Percentiles rank a stretch among this genome's conserved stretches.
Evolutionary conservation across 1,140 invertebrate genomes (phyloP).

Genomic region (Ganaspis sp.): DNA sequence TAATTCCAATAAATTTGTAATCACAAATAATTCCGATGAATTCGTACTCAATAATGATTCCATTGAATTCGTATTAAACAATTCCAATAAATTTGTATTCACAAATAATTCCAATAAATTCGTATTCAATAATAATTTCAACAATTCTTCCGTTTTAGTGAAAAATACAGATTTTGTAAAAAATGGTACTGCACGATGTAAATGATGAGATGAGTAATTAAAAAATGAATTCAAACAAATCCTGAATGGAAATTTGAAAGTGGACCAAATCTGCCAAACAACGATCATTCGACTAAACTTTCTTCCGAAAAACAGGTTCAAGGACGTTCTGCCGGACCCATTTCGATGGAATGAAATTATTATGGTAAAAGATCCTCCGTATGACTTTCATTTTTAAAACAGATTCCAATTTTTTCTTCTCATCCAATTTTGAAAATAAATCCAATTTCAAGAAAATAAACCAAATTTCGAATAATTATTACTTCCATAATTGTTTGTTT

Average conservation of each 20-base stretch:
- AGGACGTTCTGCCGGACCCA: slow-evolving; percentile 44
- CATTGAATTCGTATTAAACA: too few relatives aligned
- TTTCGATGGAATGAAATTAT: neutral
- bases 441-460: too few relatives aligned
- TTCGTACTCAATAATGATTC: too few relatives aligned
- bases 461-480: too few relatives aligned
- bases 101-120: too few relatives aligned
- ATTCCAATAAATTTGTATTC: too few relatives aligned
- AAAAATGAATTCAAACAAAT: slow-evolving; percentile 51
- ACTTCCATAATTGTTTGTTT: too few relatives aligned
- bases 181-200: too few relatives aligned
- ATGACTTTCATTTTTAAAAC: slow-evolving; percentile 2
- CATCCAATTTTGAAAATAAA: too few relatives aligned
- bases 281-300: slow-evolving; percentile 45
- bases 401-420: neutral
- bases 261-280: slow-evolving; percentile 53
- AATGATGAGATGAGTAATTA: slow-evolving; percentile 32
- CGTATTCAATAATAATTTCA: too few relatives aligned
- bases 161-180: neutral
- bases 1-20: too few relatives aligned
- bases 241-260: slow-evolving; percentile 53
- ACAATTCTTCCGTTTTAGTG: neutral
- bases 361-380: neutral
- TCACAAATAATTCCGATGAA: too few relatives aligned
- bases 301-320: slow-evolving; percentile 57